Conservation (phyloP, 2,797 vertebrate genomes). For the Jordanella pulchra region DNA sequence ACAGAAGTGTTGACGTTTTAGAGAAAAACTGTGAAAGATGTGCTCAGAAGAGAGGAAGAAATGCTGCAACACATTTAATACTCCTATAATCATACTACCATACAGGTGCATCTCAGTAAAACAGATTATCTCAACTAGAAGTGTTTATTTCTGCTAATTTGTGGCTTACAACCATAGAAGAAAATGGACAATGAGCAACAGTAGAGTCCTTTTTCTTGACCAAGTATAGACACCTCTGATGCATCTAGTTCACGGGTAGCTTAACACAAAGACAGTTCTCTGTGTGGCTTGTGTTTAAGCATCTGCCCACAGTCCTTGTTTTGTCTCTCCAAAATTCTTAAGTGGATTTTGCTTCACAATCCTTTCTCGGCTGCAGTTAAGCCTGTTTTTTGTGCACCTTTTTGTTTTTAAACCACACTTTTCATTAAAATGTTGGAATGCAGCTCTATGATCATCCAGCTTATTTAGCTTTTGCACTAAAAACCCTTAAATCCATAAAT, state of each 20-base stretch:
- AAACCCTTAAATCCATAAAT: background rate
- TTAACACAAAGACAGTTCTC: background rate
- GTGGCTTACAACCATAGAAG: background rate
- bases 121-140: background rate
- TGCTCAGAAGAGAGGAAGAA: background rate
- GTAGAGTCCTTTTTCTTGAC: background rate
- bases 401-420: background rate
- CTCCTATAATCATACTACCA: background rate
- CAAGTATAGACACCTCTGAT: background rate
- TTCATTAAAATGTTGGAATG: background rate
- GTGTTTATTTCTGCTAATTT: background rate
- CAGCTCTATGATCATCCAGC: background rate
- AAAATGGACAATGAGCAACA: background rate
- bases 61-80: background rate
- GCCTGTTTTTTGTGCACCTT: background rate
- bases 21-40: slow-evolving; percentile 7
- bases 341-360: background rate
- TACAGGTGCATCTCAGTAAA: background rate
- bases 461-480: background rate
- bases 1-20: slow-evolving; percentile 12
- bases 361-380: background rate
- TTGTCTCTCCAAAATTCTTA: background rate
- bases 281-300: background rate
- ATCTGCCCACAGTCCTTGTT: background rate
- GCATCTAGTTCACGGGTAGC: background rate